Evolutionary conservation across 2,113 vertebrate genomes (phyloP).

Genomic region (Ahaetulla prasina): DNA sequence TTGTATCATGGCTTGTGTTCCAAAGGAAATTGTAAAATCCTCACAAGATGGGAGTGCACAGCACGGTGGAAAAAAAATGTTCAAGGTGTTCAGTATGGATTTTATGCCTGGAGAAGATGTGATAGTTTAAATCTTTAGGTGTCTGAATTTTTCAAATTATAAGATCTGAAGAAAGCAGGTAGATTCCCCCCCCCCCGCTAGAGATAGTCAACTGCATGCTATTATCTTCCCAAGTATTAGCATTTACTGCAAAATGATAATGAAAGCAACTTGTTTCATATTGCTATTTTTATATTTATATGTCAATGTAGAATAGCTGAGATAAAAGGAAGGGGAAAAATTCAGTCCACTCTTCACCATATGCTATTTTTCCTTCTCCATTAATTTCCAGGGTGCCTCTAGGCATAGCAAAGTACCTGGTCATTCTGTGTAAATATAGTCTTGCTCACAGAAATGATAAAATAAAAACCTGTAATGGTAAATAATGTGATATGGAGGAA

Average conservation of each 20-base stretch:
- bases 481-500: background rate
- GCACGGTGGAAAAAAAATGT: conserved; percentile 10
- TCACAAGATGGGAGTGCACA: conserved; percentile 29
- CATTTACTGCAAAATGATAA: conserved; percentile 62
- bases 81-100: conserved; percentile 39
- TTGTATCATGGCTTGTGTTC: conserved; percentile 37
- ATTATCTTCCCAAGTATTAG: conserved; percentile 51
- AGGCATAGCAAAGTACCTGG: conserved; percentile 15
- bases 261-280: conserved; percentile 42
- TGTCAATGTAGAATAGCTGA: conserved; percentile 39
- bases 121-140: background rate
- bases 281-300: conserved; percentile 52
- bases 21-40: conserved; percentile 42
- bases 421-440: conserved; percentile 27
- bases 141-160: conserved; percentile 48
- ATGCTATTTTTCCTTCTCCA: background rate
- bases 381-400: background rate
- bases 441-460: background rate
- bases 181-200: conserved; percentile 21
- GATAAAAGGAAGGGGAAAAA: conserved; percentile 46
- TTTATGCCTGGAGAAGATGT: conserved; percentile 34
- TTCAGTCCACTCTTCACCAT: conserved; percentile 7
- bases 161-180: conserved; percentile 43
- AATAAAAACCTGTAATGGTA: background rate
- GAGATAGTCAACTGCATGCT: conserved; percentile 53